Conservation (phyloP, 2,888 invertebrate species). For the Drosophila tripunctata region DNA sequence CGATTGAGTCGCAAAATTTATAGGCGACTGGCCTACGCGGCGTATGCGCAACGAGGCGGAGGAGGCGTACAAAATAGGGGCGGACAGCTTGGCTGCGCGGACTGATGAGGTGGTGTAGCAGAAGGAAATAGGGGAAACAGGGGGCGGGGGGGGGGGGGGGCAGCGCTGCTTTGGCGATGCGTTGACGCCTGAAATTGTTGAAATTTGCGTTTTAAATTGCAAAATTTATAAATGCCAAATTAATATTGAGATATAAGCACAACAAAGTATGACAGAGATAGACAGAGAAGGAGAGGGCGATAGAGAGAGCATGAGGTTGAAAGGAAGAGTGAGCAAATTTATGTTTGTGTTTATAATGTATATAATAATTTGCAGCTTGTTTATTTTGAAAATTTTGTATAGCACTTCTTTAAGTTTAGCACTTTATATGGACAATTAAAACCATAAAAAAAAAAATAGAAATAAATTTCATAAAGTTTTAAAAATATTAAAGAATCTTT, state of each 20-base stretch:
- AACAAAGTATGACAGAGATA: too few species aligned
- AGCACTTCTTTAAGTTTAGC: not conserved
- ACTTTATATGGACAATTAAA: slow-evolving; percentile 14
- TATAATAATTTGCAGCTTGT: not conserved
- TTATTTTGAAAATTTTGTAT: slow-evolving; percentile 20
- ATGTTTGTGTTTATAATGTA: not conserved
- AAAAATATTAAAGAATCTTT: too few species aligned
- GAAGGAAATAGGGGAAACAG: not conserved
- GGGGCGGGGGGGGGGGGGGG: not conserved
- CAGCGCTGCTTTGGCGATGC: slow-evolving; percentile 62
- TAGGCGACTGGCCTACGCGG: slow-evolving; percentile 57
- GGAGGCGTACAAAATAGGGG: slow-evolving; percentile 29
- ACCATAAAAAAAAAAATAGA: not conserved
- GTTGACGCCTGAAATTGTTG: slow-evolving; percentile 75
- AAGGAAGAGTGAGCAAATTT: not conserved
- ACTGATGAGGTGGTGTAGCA: not conserved
- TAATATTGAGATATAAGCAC: slow-evolving; percentile 56
- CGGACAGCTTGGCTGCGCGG: slow-evolving; percentile 10
- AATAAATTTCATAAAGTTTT: not conserved
- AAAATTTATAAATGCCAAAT: slow-evolving; percentile 70
- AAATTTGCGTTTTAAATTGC: slow-evolving; percentile 67
- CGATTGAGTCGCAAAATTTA: slow-evolving; percentile 77
- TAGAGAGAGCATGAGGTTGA: not conserved
- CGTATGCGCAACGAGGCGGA: slow-evolving; percentile 58
- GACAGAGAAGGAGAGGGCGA: too few species aligned